phyloP scores from a whole-genome alignment of 2,888 invertebrate genomes.

The Ptychoptera contaminata region DNA sequence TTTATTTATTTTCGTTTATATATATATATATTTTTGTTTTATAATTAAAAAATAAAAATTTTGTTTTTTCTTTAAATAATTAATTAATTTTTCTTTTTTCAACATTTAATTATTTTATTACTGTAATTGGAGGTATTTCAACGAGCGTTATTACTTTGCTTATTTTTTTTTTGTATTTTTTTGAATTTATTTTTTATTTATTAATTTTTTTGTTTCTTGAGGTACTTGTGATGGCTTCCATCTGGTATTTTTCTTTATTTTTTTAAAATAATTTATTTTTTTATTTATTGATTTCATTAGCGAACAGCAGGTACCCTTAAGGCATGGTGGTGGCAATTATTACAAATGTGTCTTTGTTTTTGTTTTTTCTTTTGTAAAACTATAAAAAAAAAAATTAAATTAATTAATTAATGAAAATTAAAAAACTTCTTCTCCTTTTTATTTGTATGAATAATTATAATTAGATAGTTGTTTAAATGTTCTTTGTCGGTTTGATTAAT shows the following conservation, averaged over 20 bases:
- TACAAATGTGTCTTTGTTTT: slow-evolving; percentile 1
- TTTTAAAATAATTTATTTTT: slow-evolving; percentile 3
- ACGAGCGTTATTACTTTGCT: slow-evolving; percentile 3
- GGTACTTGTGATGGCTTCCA: neutral
- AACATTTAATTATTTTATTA: neutral
- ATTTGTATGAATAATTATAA: too few species aligned
- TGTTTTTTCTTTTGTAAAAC: neutral
- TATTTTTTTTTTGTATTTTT: slow-evolving; percentile 5
- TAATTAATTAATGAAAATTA: neutral
- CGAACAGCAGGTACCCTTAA: slow-evolving; percentile 13
- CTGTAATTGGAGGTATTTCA: slow-evolving; percentile 4
- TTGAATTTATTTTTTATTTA: neutral
- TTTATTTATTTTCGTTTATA: neutral
- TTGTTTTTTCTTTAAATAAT: neutral
- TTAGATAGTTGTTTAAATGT: too few species aligned
- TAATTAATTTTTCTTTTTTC: neutral
- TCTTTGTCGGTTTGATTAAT: too few species aligned
- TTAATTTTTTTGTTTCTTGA: neutral
- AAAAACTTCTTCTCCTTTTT: too few species aligned
- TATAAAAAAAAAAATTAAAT: neutral
- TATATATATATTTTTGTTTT: neutral
- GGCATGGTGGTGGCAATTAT: slow-evolving; percentile 10
- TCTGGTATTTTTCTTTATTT: neutral
- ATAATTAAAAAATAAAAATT: neutral
- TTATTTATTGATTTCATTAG: slow-evolving; percentile 8